These are phyloP conservation scores for Deilephila porcellus DNA, from an alignment of 2,888 invertebrate genomes.

Conservation along the genomic window DNA sequence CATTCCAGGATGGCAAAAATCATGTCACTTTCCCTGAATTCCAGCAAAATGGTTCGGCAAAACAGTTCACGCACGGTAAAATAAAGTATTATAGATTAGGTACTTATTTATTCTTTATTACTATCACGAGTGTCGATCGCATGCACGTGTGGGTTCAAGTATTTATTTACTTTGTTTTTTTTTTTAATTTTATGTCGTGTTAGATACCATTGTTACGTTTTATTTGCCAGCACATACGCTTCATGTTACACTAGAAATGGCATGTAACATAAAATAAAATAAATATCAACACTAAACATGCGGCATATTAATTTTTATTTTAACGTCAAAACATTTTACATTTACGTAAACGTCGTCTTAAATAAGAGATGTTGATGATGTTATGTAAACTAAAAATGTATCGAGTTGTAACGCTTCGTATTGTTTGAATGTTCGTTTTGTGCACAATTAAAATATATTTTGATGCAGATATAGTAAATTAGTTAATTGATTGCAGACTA, in stretches of 20 bases:
- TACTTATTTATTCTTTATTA: conserved; percentile 83
- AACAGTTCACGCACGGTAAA: conserved; percentile 95
- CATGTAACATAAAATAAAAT: conserved; percentile 1
- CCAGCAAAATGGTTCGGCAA: conserved; percentile 94
- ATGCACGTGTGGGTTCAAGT: conserved; percentile 81
- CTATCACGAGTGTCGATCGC: conserved; percentile 81
- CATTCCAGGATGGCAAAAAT: conserved; percentile 92
- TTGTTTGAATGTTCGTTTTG: conserved; percentile 20
- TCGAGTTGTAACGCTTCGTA: not conserved
- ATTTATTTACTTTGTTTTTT: conserved; percentile 57
- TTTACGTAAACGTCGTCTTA: not conserved
- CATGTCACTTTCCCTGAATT: conserved; percentile 96
- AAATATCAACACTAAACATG: conserved; percentile 7
- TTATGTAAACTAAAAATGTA: not conserved
- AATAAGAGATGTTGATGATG: not conserved
- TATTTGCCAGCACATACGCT: conserved; percentile 65
- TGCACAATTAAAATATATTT: conserved; percentile 13
- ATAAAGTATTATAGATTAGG: conserved; percentile 88
- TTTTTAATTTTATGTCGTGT: conserved; percentile 49
- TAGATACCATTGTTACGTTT: conserved; percentile 52
- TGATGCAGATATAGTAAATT: conserved; percentile 2
- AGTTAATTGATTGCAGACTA: conserved; percentile 85
- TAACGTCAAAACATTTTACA: conserved; percentile 5
- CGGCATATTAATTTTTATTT: conserved; percentile 6
- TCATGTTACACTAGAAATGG: conserved; percentile 53